Evolutionary conservation across 2,888 invertebrate species (phyloP), one percentile per base, ranked within the genome.

Genomic region (Melinaea marsaeus): DNA sequence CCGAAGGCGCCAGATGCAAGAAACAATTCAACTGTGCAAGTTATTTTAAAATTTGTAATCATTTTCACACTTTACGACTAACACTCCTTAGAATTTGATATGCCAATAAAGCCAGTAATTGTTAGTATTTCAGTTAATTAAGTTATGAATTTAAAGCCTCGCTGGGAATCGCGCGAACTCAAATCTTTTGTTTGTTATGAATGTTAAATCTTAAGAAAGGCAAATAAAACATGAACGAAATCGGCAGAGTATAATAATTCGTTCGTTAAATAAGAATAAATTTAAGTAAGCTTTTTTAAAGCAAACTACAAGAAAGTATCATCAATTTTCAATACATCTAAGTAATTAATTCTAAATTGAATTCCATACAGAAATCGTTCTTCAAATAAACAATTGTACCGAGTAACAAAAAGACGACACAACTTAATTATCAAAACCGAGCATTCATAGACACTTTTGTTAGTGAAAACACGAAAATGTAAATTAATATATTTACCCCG

Each of bases 31-130:
- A 79, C 51, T 51, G 51, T 9, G 22, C 51, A 51, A 51, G 32
- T 51, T 51, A 51, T 51, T 51, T 89, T 88, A 90, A 88, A 89
- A 88, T 89, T 90, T 88, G 88, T 88, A 89, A 90, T 89, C 87
- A 88, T 89, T 90, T 88, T 85, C 86, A 88, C 88, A 90, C 86
- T 90, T 90, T 90, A 90, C 85, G 89, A 88, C 81, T 85, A 85
- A 86, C 84, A 85, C 88, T 86, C 89, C 89, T 87, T 88, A 87
- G 87, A 88, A 88, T 90, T 89, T 89, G 88, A 90, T 89, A 87
- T 87, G 83, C 85, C 88, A 83, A 87, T 90, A 88, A 90, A 88
- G 79, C 82, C 86, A 85, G 86, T 88, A 86, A 90, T 89, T 88
- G 86, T 86, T 85, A 86, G 86, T 85, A 86, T 86, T 88, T 84